phyloP scores from a whole-genome alignment of 2,797 vertebrate species.

The Buphagus erythrorhynchus region DNA sequence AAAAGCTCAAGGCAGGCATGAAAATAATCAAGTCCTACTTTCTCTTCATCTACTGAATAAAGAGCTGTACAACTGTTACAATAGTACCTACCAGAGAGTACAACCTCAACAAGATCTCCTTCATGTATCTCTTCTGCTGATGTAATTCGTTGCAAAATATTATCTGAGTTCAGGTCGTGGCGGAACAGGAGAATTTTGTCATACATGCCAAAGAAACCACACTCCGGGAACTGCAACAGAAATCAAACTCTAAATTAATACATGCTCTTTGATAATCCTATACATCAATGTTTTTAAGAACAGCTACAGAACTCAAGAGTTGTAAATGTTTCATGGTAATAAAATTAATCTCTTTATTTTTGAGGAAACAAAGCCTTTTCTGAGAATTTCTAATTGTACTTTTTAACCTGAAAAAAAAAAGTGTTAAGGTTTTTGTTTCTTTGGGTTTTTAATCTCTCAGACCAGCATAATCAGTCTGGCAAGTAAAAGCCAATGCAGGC shows the following conservation, averaged over 20 bases:
- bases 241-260: conserved; percentile 52
- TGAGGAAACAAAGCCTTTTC: not conserved
- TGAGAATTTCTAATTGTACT: not conserved
- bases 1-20: not conserved
- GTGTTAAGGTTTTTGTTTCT: not conserved
- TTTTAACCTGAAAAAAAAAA: not conserved
- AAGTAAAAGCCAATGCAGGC: not conserved
- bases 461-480: not conserved
- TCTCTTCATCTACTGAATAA: not conserved
- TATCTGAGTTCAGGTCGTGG: conserved; percentile 94
- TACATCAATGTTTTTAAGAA: not conserved
- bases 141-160: conserved; percentile 95
- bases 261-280: not conserved
- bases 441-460: not conserved
- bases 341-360: not conserved
- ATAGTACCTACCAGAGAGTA: conserved; percentile 88
- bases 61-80: not conserved
- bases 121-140: conserved; percentile 95
- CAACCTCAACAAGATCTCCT: conserved; percentile 85
- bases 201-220: conserved; percentile 98
- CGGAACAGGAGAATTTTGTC: conserved; percentile 98
- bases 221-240: conserved; percentile 90
- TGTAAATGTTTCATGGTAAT: not conserved
- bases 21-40: not conserved
- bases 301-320: not conserved